Evolutionary conservation across 2,113 vertebrate species (phyloP), one percentile per base, ranked within the genome.

Genomic region (Malurus elegans): DNA sequence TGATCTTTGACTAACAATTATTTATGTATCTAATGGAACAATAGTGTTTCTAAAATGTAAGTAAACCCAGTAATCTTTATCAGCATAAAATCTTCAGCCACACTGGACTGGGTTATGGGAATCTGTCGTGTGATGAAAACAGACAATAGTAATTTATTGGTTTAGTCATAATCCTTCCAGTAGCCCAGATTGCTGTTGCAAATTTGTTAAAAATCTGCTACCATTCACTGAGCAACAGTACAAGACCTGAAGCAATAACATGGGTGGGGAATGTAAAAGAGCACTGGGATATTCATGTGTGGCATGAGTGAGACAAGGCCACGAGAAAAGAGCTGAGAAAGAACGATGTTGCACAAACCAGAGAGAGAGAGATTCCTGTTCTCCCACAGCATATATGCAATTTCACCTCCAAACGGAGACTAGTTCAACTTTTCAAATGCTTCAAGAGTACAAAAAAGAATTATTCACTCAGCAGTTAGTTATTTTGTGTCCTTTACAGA

Each of bases 201-300:
- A 96, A 95, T 94, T 96, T 96, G 79, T 93, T 88, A 91, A 91
- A 94, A 96, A 95, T 96, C 96, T 97, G 94, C 90, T 96, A 90
- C 87, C 96, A 95, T 94, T 94, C 86, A 93, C 96, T 61, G 88
- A 95, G 86, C 88, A 79, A 48, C 29, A 76, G 81, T 56, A 69
- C 74, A 87, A 66, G 87, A 97, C 89, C 83, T 96, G 93, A 79
- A 96, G 96, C 95, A 94, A 93, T 65, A 86, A 91, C 74, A 71
- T 45, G 95, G 95, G 96, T 95, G 93, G 91, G 64, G 92, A 95
- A 79, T 90, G 50, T 65, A 93, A 92, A 93, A 82, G 48, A 94
- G 62, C 62, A 34, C 40, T 84, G 4, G 0, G 32, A 64, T 58
- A 71, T 19, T 67, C 61, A 23, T 86, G 25, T 71, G 50, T 38